These are phyloP conservation scores for Orthosia incerta DNA, from an alignment of 2,888 invertebrate species.

Conservation along the genomic window DNA sequence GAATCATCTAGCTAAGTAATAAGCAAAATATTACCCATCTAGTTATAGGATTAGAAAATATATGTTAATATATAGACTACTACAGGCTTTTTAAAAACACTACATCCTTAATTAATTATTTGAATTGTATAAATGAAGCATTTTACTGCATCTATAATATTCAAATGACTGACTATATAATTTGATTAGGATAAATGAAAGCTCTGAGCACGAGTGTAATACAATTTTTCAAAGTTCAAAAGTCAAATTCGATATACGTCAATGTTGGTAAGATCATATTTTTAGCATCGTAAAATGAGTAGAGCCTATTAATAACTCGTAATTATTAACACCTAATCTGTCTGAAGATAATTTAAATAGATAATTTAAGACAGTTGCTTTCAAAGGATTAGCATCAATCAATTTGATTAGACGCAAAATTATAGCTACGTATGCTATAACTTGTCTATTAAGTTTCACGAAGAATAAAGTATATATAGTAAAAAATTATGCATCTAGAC, in stretches of 20 bases:
- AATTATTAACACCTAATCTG: background rate
- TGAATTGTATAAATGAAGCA: background rate
- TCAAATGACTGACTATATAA: background rate
- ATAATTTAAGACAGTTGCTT: background rate
- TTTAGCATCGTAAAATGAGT: background rate
- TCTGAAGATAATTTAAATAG: background rate
- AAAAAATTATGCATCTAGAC: background rate
- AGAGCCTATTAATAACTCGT: conserved; percentile 14
- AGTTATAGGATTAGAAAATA: too few species aligned
- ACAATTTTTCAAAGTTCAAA: conserved; percentile 31
- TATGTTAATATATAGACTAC: too few species aligned
- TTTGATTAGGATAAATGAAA: conserved; percentile 14
- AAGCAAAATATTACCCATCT: too few species aligned
- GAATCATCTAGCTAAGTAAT: background rate
- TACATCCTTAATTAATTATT: background rate
- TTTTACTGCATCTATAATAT: background rate
- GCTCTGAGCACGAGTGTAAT: background rate
- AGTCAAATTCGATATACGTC: conserved; percentile 10
- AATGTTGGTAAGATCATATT: background rate
- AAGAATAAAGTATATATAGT: background rate
- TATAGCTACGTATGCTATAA: background rate
- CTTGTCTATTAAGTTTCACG: background rate
- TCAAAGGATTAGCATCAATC: conserved; percentile 15
- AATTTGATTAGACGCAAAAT: background rate
- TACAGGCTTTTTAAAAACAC: background rate